phyloP scores from a whole-genome alignment of 2,797 vertebrate genomes.

The Adrianichthys oophorus region DNA sequence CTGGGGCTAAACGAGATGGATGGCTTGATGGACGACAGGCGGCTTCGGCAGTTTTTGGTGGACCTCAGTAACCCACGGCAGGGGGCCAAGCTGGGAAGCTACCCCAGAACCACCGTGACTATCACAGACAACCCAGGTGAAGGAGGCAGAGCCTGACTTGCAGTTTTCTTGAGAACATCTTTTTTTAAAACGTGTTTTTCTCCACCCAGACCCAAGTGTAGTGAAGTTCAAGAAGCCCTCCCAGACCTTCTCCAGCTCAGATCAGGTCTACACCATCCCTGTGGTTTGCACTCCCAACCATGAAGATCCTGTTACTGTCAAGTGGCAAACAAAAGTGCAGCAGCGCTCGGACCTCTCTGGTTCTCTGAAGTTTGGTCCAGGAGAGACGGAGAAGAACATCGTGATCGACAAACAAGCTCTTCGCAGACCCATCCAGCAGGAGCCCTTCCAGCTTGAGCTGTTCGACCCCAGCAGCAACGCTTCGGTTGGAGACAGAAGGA shows the following conservation, averaged over 20 bases:
- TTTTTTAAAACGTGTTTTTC: not conserved
- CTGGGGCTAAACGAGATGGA: conserved; percentile 88
- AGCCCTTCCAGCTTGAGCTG: conserved; percentile 78
- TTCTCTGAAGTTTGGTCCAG: conserved; percentile 71
- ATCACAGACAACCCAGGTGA: conserved; percentile 85
- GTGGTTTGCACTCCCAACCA: conserved; percentile 73
- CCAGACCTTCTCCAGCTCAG: conserved; percentile 68
- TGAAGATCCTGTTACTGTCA: conserved; percentile 63
- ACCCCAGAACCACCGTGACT: conserved; percentile 86
- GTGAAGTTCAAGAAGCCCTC: conserved; percentile 76
- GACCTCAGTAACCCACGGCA: conserved; percentile 91
- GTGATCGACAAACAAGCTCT: conserved; percentile 61
- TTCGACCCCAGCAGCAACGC: conserved; percentile 73
- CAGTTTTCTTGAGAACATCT: no score
- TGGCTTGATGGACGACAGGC: conserved; percentile 82
- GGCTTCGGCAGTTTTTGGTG: conserved; percentile 87
- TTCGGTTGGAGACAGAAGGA: conserved; percentile 72
- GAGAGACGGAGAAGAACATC: conserved; percentile 76
- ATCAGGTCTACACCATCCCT: conserved; percentile 72
- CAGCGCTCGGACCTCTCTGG: conserved; percentile 67
- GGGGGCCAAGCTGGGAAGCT: conserved; percentile 88
- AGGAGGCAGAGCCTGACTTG: not conserved
- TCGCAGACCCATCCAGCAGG: conserved; percentile 52
- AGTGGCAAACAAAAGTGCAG: conserved; percentile 77
- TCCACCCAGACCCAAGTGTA: conserved; percentile 70